Percentiles rank a stretch among this genome's conserved stretches.
These are phyloP conservation scores for Pelecanus crispus DNA, from an alignment of 2,113 vertebrate genomes.

Conservation along the genomic window DNA sequence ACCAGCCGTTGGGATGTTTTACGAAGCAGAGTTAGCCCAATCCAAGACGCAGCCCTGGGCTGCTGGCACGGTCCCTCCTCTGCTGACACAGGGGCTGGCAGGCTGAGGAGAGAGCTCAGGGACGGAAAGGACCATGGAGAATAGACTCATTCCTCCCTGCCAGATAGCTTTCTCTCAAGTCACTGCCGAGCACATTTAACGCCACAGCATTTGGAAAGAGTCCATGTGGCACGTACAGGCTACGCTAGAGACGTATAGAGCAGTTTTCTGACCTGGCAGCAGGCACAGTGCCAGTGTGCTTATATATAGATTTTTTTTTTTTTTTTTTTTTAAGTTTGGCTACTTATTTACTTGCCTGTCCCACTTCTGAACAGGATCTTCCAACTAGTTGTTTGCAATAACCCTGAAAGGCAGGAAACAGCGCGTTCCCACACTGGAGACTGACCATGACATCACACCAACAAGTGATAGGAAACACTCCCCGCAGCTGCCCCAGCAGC, in stretches of 20 bases:
- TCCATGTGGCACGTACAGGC: not conserved
- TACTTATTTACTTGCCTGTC: not conserved
- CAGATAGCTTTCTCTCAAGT: not conserved
- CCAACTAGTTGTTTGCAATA: accelerated
- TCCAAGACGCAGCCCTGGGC: not conserved
- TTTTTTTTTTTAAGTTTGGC: not conserved
- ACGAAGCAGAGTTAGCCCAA: not conserved
- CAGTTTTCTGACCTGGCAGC: not conserved
- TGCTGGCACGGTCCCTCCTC: not conserved
- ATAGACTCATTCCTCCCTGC: not conserved
- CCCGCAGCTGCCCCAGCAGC: not conserved
- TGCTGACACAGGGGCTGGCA: not conserved
- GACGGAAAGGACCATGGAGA: not conserved
- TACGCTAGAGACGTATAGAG: accelerated
- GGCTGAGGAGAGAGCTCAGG: not conserved
- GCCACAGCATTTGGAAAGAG: not conserved
- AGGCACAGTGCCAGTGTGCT: not conserved
- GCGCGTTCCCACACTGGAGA: not conserved
- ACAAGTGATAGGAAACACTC: not conserved
- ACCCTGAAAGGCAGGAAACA: not conserved
- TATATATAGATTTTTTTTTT: not conserved
- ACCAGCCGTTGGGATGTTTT: not conserved
- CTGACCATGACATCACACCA: not conserved
- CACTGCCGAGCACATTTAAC: not conserved
- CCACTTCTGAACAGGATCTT: not conserved